A percentile compares a stretch with the other conserved stretches of the same genome.
Conservation (phyloP, 1,140 invertebrate species). For the Ptiloglossa arizonensis region DNA sequence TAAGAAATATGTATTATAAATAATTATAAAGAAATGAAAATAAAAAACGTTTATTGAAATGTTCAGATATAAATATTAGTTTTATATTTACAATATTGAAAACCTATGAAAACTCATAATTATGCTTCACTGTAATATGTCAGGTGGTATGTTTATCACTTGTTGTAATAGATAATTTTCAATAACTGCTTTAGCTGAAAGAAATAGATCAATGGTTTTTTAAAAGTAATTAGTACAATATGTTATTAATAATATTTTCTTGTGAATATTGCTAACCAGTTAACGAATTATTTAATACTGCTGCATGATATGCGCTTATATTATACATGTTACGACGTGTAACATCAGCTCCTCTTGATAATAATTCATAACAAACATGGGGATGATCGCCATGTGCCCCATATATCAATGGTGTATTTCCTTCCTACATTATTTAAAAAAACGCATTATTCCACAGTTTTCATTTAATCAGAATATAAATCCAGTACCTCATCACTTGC, state of each 20-base stretch:
- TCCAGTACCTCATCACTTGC: slow-evolving; percentile 89
- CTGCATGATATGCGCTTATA: slow-evolving; percentile 91
- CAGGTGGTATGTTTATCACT: slow-evolving; percentile 65
- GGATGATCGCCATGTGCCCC: slow-evolving; percentile 93
- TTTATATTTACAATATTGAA: slow-evolving; percentile 13
- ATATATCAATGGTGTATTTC: slow-evolving; percentile 94
- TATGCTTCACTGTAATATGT: slow-evolving; percentile 54
- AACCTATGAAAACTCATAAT: slow-evolving; percentile 6
- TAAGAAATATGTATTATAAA: slow-evolving; percentile 19
- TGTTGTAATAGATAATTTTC: slow-evolving; percentile 79
- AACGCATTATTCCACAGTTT: slow-evolving; percentile 18
- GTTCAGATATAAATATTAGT: slow-evolving; percentile 17
- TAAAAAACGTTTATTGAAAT: slow-evolving; percentile 24
- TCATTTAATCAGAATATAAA: not conserved
- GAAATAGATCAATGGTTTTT: slow-evolving; percentile 22
- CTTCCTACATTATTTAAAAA: slow-evolving; percentile 84
- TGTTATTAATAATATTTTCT: slow-evolving; percentile 3
- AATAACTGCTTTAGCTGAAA: slow-evolving; percentile 81
- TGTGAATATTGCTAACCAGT: slow-evolving; percentile 74
- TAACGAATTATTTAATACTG: slow-evolving; percentile 85
- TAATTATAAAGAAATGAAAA: slow-evolving; percentile 31
- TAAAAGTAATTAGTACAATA: not conserved
- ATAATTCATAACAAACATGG: slow-evolving; percentile 91
- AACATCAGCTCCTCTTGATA: slow-evolving; percentile 89
- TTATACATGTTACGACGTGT: slow-evolving; percentile 89